Evolutionary conservation across 1,140 invertebrate genomes (phyloP), one percentile per base, ranked within the genome.

Genomic region (Cyphomyrmex costatus): DNA sequence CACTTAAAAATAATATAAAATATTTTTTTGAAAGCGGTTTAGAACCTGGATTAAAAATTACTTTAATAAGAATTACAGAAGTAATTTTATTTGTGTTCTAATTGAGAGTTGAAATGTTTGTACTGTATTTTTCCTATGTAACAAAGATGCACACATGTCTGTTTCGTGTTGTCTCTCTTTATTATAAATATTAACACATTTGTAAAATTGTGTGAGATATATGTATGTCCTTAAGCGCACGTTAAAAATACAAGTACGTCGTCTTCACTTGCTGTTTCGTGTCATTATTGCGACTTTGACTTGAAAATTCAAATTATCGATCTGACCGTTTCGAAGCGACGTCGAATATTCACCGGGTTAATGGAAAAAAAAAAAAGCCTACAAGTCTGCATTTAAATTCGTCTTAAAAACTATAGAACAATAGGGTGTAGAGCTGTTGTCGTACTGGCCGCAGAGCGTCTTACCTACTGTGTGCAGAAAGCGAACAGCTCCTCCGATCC

Each of bases 401-500:
- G 46, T 30, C 77, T 79, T 27, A 68, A 70, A 80, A 70, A 80
- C 77, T 8, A 30, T 30, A 56, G 66, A 83, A 89, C 85, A 89
- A 90, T 87, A 36, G 85, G 68, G 82, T 51, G 77, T 87, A 53
- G 71, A 89, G 51, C 77, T 33, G n/a, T 58, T 61, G 19, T 19
- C 36, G 33, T 49, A 56, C 56, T 27, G 73, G 51, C 36, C 42
- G 30, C 58, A 70, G 19, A 2, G 0, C 60, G 1, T 42, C 65
- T 36, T 36, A 58, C 80, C 79, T 60, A 77, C 71, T 42, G 46
- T 56, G 85, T 49, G 58, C 79, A 79, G 86, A 65, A 90, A 90
- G 70, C 86, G 89, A 65, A 77, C 84, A 86, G 65, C 78, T 89
- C 79, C 83, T 53, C 76, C 88, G 85, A 63, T 66, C 73, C 78